Evolutionary conservation across 1,140 invertebrate genomes (phyloP), one percentile per base, ranked within the genome.

Genomic region (Lordiphosa collinella): DNA sequence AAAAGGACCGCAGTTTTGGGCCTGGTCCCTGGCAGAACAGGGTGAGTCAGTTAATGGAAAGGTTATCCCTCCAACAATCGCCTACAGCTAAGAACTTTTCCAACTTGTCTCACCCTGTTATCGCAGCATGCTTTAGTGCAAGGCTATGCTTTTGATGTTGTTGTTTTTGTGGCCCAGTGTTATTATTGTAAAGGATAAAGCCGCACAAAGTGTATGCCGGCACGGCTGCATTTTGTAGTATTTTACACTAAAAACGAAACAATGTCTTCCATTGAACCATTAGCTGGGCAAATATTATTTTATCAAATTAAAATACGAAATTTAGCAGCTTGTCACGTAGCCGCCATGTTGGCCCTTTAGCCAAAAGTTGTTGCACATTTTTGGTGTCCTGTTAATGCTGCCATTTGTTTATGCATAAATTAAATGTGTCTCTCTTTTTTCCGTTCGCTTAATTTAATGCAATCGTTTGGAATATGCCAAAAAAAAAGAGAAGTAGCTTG

Each of bases 211-310:
- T 36, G 50, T 36, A 55, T 37, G 29, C 13, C 47, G 36, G 43
- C 67, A 69, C 51, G 51, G 74, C 40, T 59, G 67, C 55, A 57
- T 60, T 55, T 63, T 63, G 13, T 53, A 57, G 51, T 60, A 53
- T 61, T 76, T 65, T 44, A 43, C 46, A 51, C 65, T 67, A 62
- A 69, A 68, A 59, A 70, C 37, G 38, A 36, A 58, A 55, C 62
- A 73, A 54, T 74, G 74, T 78, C 50, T 51, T 13, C 25, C 67
- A 54, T 51, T 54, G 65, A 84, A 79, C 78, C 72, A 84, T 84
- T 84, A 84, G 78, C 79, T 40, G 53, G 51, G 64, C 58, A 84
- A 84, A 84, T 84, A 84, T 84, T 84, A 85, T 84, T 84, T 78
- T 78, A 85, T 73, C 66, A 75, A 84, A 84, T 84, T 84, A 66